Evolutionary conservation across 2,113 vertebrate species (phyloP).

Genomic region (Myrmecophaga tridactyla): DNA sequence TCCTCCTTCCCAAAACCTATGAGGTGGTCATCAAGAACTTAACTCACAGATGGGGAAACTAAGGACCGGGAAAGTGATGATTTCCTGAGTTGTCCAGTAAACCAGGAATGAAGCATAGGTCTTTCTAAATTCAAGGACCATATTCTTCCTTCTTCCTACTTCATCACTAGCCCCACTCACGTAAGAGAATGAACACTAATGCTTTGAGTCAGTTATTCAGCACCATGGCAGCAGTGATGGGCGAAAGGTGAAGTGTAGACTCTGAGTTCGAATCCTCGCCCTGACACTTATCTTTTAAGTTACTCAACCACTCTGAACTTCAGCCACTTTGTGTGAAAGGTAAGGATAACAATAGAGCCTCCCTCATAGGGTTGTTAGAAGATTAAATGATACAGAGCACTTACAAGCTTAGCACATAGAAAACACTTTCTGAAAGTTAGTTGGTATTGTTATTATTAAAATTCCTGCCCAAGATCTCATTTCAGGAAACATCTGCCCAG

Average conservation of each 20-base stretch:
- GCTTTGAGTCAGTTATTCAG: background rate
- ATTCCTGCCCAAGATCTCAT: background rate
- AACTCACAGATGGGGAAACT: background rate
- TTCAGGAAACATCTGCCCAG: background rate
- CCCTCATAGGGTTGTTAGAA: background rate
- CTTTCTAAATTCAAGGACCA: background rate
- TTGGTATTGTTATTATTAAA: background rate
- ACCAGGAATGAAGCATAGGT: background rate
- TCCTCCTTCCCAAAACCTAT: accelerated
- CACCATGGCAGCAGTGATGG: accelerated
- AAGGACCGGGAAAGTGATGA: background rate
- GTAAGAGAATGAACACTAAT: accelerated
- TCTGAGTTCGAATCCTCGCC: background rate
- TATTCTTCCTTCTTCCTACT: background rate
- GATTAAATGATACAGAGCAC: background rate
- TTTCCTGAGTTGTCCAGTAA: background rate
- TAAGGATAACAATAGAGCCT: background rate
- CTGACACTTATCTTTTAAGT: background rate
- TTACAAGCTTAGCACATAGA: background rate
- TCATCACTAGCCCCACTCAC: background rate
- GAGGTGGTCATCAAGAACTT: background rate
- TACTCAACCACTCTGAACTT: background rate
- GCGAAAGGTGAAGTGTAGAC: background rate
- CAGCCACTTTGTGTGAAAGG: background rate
- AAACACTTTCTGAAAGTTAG: background rate